A percentile compares a stretch with the other conserved stretches of the same genome.
phyloP scores from a whole-genome alignment of 2,797 vertebrate genomes.

The Trichosurus vulpecula region DNA sequence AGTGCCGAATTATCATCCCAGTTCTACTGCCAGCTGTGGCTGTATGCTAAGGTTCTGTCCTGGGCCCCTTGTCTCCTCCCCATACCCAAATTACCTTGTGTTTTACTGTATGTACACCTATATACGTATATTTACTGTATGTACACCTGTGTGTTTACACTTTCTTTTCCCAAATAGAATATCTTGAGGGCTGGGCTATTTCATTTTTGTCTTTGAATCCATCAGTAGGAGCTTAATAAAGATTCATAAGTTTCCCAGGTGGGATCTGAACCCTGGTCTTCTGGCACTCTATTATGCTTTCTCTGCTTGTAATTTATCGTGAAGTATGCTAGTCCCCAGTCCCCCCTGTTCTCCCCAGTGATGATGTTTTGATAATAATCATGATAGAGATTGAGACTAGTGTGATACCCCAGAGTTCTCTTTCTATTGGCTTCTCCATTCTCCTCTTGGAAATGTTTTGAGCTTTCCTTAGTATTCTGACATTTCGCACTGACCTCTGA shows the following conservation, averaged over 20 bases:
- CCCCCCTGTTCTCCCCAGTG: neutral
- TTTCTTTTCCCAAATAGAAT: neutral
- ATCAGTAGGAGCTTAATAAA: neutral
- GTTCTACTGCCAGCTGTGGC: neutral
- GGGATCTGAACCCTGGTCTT: neutral
- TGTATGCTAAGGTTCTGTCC: neutral
- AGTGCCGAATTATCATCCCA: neutral
- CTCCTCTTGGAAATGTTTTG: fast-evolving
- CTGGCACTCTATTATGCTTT: neutral
- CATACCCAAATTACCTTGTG: too few species aligned
- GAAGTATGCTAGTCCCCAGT: neutral
- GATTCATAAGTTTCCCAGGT: neutral
- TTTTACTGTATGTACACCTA: neutral
- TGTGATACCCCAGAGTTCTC: neutral
- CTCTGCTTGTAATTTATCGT: neutral
- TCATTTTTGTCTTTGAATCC: neutral
- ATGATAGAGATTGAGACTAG: neutral
- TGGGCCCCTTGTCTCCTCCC: neutral
- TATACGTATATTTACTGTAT: neutral
- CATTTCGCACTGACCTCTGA: conserved; percentile 18
- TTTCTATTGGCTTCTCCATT: neutral
- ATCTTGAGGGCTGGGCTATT: neutral
- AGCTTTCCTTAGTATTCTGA: conserved; percentile 45
- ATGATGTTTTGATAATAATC: conserved; percentile 1
- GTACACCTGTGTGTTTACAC: neutral